Evolutionary conservation across 2,113 vertebrate species (phyloP), one percentile per base, ranked within the genome.

Genomic region (Nycticryphes semicollaris): DNA sequence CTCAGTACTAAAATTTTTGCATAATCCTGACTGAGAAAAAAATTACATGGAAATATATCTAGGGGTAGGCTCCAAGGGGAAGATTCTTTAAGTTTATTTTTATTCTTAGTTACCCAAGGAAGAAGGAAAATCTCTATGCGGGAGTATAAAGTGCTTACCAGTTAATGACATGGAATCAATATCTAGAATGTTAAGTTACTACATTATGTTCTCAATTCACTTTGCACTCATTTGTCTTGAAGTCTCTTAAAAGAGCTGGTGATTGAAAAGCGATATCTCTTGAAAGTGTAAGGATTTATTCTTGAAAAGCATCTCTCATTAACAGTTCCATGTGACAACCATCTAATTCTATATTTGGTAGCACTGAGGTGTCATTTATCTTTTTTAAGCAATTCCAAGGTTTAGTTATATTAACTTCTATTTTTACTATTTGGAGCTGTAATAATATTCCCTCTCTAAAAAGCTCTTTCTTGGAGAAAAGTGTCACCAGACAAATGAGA

Each of bases 141-240:
- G 75, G 35, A 92, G 24, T 72, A 84, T 83, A 25, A 96, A 94
- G 84, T 89, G 47, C 64, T 88, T 79, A 56, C 12, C 43, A 72
- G 80, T n/a, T 92, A 92, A 90, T 84, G 83, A 94, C 93, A 84
- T 72, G 10, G 56, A 92, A 78, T 95, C 85, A 39, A 37, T 84
- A 84, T 30, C 68, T 51, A 57, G 68, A 81, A 63, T 77, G 60
- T 81, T 90, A 93, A 94, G 72, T 92, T 83, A 81, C 54, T 66
- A 70, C 1, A 4, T 88, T 81, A 72, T 33, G 3, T 74, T 93
- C 47, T 63, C 60, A 89, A 94, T 96, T 90, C 11, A 0, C 51
- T 88, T 92, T 79, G 39, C 39, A 35, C 5, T 87, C 66, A 24
- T 81, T 94, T 87, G 73, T 90, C 56, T 83, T 84, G 47, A 88